Conservation (phyloP, 2,888 invertebrate species). For the Augochlorella aurata region DNA sequence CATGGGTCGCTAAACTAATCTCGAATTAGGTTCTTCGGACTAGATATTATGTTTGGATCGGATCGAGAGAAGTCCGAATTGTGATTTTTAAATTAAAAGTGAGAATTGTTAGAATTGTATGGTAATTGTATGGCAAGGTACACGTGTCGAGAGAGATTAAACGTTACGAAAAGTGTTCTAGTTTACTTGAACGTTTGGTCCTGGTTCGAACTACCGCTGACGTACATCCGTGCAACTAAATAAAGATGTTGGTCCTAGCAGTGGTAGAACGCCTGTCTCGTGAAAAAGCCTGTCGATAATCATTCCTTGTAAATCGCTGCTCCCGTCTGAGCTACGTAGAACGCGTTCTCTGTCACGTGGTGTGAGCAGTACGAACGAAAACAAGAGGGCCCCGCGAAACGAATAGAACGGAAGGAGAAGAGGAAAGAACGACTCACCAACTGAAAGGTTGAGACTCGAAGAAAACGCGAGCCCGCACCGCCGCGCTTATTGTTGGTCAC, state of each 20-base stretch:
- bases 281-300: background rate
- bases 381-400: background rate
- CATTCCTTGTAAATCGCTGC: background rate
- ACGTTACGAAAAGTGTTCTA: background rate
- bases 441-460: conserved; percentile 42
- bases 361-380: background rate
- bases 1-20: background rate
- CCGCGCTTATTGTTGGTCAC: conserved; percentile 82
- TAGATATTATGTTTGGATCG: no score
- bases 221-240: no score
- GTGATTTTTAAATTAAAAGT: no score
- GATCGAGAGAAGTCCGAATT: no score
- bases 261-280: background rate
- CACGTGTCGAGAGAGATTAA: background rate
- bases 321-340: no score
- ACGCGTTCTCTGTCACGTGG: background rate
- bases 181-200: background rate
- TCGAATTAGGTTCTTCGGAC: no score
- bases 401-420: background rate
- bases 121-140: no score
- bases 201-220: no score
- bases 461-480: conserved; percentile 75
- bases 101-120: no score
- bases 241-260: background rate
- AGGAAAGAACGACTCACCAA: background rate